Percentiles rank a stretch among this genome's conserved stretches.
phyloP scores from a whole-genome alignment of 1,140 invertebrate genomes.

The Diorhabda elongata region DNA sequence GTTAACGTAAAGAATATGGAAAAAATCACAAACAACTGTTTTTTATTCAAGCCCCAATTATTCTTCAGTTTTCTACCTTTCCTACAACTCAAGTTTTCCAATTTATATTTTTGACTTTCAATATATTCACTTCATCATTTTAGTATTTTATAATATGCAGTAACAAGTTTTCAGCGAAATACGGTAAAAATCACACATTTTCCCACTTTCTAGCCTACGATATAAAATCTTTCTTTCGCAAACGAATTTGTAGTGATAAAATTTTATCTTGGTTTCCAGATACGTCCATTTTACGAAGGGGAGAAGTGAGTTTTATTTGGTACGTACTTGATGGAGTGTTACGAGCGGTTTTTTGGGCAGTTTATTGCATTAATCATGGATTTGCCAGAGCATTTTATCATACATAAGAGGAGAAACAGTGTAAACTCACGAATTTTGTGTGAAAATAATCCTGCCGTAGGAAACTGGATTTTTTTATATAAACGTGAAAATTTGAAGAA shows the following conservation, averaged over 20 bases:
- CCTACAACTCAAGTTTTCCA: too few species aligned
- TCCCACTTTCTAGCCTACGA: not conserved
- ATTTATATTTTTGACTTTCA: too few species aligned
- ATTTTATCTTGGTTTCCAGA: slow-evolving; percentile 13
- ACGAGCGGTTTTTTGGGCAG: not conserved
- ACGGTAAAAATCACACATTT: not conserved
- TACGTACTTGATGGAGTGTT: slow-evolving; percentile 2
- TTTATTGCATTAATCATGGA: slow-evolving; percentile 2
- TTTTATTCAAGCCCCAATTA: too few species aligned
- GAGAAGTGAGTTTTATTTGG: slow-evolving; percentile 2
- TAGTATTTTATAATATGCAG: too few species aligned
- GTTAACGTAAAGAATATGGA: too few species aligned
- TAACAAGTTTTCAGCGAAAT: too few species aligned
- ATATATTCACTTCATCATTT: too few species aligned
- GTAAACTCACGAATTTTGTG: not conserved
- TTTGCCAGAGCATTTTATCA: not conserved
- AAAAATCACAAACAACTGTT: too few species aligned
- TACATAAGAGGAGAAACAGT: not conserved
- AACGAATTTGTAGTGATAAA: slow-evolving; percentile 6
- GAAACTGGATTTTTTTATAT: too few species aligned
- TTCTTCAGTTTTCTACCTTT: too few species aligned
- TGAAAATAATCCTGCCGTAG: not conserved
- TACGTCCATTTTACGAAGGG: not conserved
- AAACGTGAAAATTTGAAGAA: too few species aligned
- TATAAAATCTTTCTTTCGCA: not conserved